These are phyloP conservation scores for Gnathochromis pfefferi DNA, from an alignment of 2,113 vertebrate species.

Conservation along the genomic window DNA sequence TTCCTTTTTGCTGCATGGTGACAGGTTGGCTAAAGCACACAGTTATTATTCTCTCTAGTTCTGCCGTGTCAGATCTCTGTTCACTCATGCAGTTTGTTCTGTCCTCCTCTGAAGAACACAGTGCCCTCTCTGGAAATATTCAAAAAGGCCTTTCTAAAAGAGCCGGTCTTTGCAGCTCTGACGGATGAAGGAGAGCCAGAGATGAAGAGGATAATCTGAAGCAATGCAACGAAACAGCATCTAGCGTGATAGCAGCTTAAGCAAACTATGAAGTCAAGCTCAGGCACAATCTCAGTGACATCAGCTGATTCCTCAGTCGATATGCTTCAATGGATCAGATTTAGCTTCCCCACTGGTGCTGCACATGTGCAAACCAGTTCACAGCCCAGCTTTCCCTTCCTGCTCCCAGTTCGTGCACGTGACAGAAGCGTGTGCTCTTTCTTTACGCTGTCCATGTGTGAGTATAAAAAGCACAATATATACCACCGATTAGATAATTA, in stretches of 20 bases:
- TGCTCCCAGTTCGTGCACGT: background rate
- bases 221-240: background rate
- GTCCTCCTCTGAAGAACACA: conserved; percentile 9
- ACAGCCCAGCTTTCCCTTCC: background rate
- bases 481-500: background rate
- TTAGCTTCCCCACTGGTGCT: background rate
- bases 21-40: conserved; percentile 31
- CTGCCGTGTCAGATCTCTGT: conserved; percentile 26
- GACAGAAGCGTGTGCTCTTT: background rate
- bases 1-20: conserved; percentile 5
- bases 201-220: background rate
- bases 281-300: background rate
- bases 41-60: conserved; percentile 45
- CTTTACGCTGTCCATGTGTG: accelerated
- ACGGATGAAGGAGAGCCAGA: background rate
- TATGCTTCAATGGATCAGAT: background rate
- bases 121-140: background rate
- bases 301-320: background rate
- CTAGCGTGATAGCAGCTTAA: background rate
- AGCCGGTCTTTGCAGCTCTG: background rate
- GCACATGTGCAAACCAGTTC: background rate
- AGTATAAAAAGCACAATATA: background rate
- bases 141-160: background rate
- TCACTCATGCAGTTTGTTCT: conserved; percentile 9
- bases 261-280: background rate